Percentiles rank a stretch among this genome's conserved stretches.
These are phyloP conservation scores for Atrichornis clamosus DNA, from an alignment of 2,113 vertebrate species.

Conservation along the genomic window DNA sequence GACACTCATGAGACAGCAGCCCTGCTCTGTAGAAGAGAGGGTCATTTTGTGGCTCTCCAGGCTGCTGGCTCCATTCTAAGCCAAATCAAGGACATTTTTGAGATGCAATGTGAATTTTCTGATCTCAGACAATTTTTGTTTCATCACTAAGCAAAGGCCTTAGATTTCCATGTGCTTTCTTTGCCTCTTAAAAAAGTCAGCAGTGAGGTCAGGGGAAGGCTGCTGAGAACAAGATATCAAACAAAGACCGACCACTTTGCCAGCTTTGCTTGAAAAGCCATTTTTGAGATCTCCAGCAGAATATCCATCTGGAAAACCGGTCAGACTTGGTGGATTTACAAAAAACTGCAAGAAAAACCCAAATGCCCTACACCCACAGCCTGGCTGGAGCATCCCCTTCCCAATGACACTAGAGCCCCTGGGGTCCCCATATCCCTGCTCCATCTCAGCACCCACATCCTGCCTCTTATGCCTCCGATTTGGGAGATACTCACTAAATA, in stretches of 20 bases:
- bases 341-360: neutral
- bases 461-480: rapidly evolving
- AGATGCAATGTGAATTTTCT: neutral
- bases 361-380: neutral
- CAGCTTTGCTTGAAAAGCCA: neutral
- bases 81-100: neutral
- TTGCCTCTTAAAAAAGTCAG: neutral
- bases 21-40: neutral
- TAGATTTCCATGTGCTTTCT: neutral
- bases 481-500: slow-evolving; percentile 68
- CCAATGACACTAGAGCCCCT: rapidly evolving
- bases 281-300: neutral
- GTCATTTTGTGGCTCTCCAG: neutral
- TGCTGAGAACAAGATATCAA: neutral
- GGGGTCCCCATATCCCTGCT: neutral
- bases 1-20: neutral
- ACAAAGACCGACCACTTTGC: neutral
- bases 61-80: neutral
- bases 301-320: neutral
- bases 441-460: neutral
- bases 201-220: neutral
- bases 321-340: neutral
- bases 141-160: neutral
- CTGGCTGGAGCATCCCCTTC: neutral
- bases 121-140: neutral